These are phyloP conservation scores for Perizoma affinitatum DNA, from an alignment of 2,888 invertebrate genomes.

Conservation along the genomic window DNA sequence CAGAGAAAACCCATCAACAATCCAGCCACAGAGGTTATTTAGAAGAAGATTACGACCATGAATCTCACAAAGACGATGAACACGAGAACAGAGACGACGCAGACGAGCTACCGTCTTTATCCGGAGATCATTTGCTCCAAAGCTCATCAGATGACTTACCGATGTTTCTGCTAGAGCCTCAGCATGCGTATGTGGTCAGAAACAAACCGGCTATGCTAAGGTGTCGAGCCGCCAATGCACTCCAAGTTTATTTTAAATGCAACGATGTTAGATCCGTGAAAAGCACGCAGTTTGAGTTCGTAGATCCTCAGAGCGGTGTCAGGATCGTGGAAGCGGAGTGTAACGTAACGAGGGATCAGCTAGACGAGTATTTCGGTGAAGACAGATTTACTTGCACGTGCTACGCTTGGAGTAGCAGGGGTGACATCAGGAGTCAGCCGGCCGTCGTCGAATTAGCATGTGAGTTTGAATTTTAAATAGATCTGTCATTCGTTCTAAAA, in stretches of 20 bases:
- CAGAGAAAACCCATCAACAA: slow-evolving; percentile 70
- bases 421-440: slow-evolving; percentile 93
- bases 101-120: slow-evolving; percentile 77
- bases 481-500: slow-evolving; percentile 35
- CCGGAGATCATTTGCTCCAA: slow-evolving; percentile 75
- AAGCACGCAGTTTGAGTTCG: slow-evolving; percentile 90
- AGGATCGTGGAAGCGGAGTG: slow-evolving; percentile 94
- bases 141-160: slow-evolving; percentile 89
- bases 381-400: slow-evolving; percentile 97
- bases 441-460: slow-evolving; percentile 96
- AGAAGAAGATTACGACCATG: slow-evolving; percentile 79
- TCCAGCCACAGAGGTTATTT: slow-evolving; percentile 72
- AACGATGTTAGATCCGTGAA: slow-evolving; percentile 90
- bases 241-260: slow-evolving; percentile 95
- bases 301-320: slow-evolving; percentile 95
- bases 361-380: slow-evolving; percentile 96
- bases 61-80: slow-evolving; percentile 75
- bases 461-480: slow-evolving; percentile 85
- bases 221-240: slow-evolving; percentile 95
- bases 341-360: slow-evolving; percentile 94
- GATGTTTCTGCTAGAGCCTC: slow-evolving; percentile 94
- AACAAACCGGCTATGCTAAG: slow-evolving; percentile 94
- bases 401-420: slow-evolving; percentile 95
- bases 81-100: slow-evolving; percentile 77
- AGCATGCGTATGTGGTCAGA: slow-evolving; percentile 94